Conservation (phyloP, 1,140 invertebrate species). For the Oscheius sp. region DNA sequence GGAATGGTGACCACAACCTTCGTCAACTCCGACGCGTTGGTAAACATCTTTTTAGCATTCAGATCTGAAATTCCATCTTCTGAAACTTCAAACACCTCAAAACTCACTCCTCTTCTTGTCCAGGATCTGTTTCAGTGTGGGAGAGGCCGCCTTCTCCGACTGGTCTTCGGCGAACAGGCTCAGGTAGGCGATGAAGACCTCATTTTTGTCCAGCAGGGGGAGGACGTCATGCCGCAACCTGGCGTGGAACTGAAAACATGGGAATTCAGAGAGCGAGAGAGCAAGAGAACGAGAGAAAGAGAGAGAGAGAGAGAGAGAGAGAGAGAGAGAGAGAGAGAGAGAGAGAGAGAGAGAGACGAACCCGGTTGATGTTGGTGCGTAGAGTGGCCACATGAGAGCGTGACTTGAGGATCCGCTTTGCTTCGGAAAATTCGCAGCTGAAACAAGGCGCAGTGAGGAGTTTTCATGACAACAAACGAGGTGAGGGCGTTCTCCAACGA, state of each 20-base stretch:
- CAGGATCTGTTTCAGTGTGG: conserved; percentile 2
- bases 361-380: no score
- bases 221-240: background rate
- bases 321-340: no score
- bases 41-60: background rate
- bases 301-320: no score
- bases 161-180: conserved; percentile 2
- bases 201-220: background rate
- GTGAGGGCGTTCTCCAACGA: conserved; percentile 14
- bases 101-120: conserved; percentile 1
- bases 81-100: background rate
- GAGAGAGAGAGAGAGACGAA: no score
- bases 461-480: background rate
- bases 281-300: no score
- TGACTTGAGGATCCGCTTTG: conserved; percentile 2
- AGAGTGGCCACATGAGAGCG: background rate
- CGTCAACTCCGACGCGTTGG: background rate
- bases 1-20: background rate
- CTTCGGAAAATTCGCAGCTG: background rate
- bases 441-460: background rate
- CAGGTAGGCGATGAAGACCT: conserved; percentile 5
- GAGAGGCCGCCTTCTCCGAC: background rate
- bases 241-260: background rate
- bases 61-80: background rate
- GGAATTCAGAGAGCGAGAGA: no score